Base-by-base conservation (phyloP, 2,888 invertebrate species). In the Calephelis perditalis region DNA sequence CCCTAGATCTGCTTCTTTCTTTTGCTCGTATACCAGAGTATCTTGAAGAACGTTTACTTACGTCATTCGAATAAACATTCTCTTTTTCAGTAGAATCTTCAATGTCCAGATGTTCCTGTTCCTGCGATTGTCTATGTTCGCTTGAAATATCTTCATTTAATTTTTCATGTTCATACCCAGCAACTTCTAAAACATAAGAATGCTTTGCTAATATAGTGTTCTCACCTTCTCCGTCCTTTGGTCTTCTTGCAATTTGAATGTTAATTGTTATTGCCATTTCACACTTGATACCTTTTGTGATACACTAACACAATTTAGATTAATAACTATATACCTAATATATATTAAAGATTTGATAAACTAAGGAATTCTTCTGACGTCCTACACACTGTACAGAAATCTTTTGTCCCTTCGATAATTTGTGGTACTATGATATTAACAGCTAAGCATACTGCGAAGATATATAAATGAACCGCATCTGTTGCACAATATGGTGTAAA, bases 401-500 rank as follows among this genome's bases (percentile, higher is more conserved):
- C 0, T 37, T 5, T 37, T 37, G 37, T 37, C 37, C 7, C 6
- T 37, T 37, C 7, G 37, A 37, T 37, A 37, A 7, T 4, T 37
- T 7, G 1, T 37, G 37, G 7, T 7, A 37, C 37, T 37, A 37
- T 37, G 37, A 37, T 37, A 7, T 7, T 37, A 37, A 37, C 37
- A 3, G n/a, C n/a, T n/a, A n/a, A 37, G 7, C 37, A 37, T 37
- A 37, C 37, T 37, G 37, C 37, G 37, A 7, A 7, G 6, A 5
- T 7, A 37, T 37, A 37, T 37, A 37, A 37, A 7, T 37, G 6
- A 6, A 37, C 7, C 37, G 4, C 6, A 37, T 67, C 26, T 26
- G 26, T 26, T 58, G 45, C 52, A 56, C 36, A 62, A 62, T 47
- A 47, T 70, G 62, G 36, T 60, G 67, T 11, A 65, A 68, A 60